These are phyloP conservation scores for Connochaetes taurinus DNA, from an alignment of 2,113 vertebrate genomes.

Conservation along the genomic window DNA sequence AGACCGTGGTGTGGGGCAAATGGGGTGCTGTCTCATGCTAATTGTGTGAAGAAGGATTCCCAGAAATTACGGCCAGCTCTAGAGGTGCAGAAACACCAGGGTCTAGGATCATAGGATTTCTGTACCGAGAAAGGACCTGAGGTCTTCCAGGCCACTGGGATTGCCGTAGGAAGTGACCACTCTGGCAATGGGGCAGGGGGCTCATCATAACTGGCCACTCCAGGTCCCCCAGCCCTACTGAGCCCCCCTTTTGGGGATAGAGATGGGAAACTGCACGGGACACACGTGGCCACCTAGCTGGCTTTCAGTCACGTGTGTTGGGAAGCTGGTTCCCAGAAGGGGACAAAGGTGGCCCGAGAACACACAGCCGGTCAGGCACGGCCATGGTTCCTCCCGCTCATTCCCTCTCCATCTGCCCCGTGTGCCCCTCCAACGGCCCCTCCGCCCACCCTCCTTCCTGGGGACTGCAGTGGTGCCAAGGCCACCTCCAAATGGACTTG, in stretches of 20 bases:
- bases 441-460: neutral
- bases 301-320: neutral
- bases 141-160: neutral
- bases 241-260: neutral
- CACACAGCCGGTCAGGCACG: neutral
- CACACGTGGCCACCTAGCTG: neutral
- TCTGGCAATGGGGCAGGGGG: accelerated
- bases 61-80: neutral
- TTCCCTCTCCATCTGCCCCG: neutral
- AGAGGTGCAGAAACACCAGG: neutral
- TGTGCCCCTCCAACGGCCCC: neutral
- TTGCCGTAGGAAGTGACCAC: neutral
- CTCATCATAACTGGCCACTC: neutral
- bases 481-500: neutral
- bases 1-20: neutral
- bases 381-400: neutral
- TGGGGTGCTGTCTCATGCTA: neutral
- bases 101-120: neutral
- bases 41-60: neutral
- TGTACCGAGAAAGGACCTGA: neutral
- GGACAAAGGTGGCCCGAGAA: neutral
- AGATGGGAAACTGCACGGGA: neutral
- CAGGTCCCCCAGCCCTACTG: neutral
- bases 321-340: neutral
- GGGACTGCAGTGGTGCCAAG: neutral